Evolutionary conservation across 2,888 invertebrate genomes (phyloP), one percentile per base, ranked within the genome.

Genomic region (Limnephilus lunatus): DNA sequence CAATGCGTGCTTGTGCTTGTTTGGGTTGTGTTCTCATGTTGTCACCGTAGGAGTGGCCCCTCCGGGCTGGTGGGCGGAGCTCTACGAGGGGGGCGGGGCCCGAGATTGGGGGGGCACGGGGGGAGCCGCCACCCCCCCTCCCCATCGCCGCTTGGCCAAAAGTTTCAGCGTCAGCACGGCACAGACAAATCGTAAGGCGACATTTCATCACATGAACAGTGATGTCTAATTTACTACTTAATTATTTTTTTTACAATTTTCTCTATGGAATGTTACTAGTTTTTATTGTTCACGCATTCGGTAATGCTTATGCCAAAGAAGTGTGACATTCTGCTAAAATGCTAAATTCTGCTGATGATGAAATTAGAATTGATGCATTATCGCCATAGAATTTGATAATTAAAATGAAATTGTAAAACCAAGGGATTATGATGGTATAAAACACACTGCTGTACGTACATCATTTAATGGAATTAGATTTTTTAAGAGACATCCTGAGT

Each of bases 101-200:
- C 44, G 93, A 48, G 91, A 92, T 82, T 93, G 94, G 93, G 94
- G 94, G 91, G 94, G 94, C 89, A 94, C 94, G 93, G 95, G 95
- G 94, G 97, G 97, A 94, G 97, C 97, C 94, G 97, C 97, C 94
- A 98, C 98, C 94, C 98, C 98, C 94, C 98, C 98, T 94, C 97
- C 98, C 94, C 98, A 98, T 95, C 97, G 98, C 94, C 97, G 98
- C 94, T 97, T 98, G 95, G 98, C 98, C 94, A 98, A 98, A 97
- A 98, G 98, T 96, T 98, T 98, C 97, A 98, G 98, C 94, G 97
- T 98, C 94, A 97, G 98, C 94, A 97, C 97, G 86, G 83, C 90
- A 32, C 93, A 93, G 89, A 93, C 92, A 81, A 93, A 94, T 92
- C 92, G 93, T 93, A 93, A 93, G 93, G 91, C 81, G 80, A 53